Evolutionary conservation across 2,113 vertebrate species (phyloP), one percentile per base, ranked within the genome.

Genomic region (Leptobrachium ailaonicum): DNA sequence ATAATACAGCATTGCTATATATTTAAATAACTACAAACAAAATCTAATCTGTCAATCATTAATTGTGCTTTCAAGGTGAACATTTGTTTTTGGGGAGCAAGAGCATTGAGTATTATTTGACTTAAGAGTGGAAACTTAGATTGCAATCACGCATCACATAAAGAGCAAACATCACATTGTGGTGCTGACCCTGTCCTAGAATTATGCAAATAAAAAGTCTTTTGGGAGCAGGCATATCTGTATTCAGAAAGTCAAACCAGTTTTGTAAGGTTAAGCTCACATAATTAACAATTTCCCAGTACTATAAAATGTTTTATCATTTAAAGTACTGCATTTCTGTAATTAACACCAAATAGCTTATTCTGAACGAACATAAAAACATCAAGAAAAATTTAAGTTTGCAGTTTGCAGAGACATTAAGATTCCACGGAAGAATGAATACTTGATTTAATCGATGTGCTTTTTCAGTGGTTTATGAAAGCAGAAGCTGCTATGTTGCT

Each of bases 201-300:
- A 56, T 4, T 69, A 77, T 44, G 66, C 66, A 77, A 77, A 77
- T 69, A 69, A 2, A 69, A 53, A 69, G 14, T 56, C 50, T 58
- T 58, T 9, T 68, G 66, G 64, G 75, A 69, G 41, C 7, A 77
- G 42, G 64, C 66, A 43, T 68, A 76, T 77, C 75, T 69, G 44
- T 3, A 45, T 77, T 2, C 2, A 14, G 53, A 70, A 70, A 58
- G 66, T 77, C 66, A 69, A 76, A 76, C 66, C 32, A 77, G 7
- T 32, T 9, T 58, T 77, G 5, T 45, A 75, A 77, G 66, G 66
- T 69, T 77, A 77, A 58, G 11, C 14, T 3, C 53, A 69, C 40
- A 41, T 69, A 77, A 44, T 69, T 43, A 69, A 70, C 43, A 45
- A 14, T 45, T 45, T 70, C 43, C 41, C 11, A 45, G 67, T 45